Conservation (phyloP, 1,140 invertebrate species). For the Macrocentrus cingulum region DNA sequence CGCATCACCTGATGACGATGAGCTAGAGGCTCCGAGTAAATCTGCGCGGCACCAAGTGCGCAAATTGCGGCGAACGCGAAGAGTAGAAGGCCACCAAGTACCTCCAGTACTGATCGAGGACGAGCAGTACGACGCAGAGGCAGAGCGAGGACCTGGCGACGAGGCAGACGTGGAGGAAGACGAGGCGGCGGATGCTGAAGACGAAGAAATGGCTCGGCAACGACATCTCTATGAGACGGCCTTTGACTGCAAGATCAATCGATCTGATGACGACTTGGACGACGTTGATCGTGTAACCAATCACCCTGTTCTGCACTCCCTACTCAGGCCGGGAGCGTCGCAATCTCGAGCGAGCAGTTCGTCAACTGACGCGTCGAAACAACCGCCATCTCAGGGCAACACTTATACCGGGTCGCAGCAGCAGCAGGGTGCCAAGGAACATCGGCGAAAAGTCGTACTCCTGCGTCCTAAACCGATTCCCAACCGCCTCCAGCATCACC, state of each 20-base stretch:
- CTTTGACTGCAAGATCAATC: slow-evolving; percentile 82
- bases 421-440: slow-evolving; percentile 42
- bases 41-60: slow-evolving; percentile 54
- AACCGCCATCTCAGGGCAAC: slow-evolving; percentile 26
- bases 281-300: slow-evolving; percentile 79
- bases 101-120: slow-evolving; percentile 50
- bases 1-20: slow-evolving; percentile 63
- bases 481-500: slow-evolving; percentile 61
- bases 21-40: slow-evolving; percentile 57
- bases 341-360: slow-evolving; percentile 44
- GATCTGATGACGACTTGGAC: slow-evolving; percentile 79
- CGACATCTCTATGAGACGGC: slow-evolving; percentile 85
- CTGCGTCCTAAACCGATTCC: slow-evolving; percentile 63
- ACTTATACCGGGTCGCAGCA: slow-evolving; percentile 17
- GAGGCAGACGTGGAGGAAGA: slow-evolving; percentile 45
- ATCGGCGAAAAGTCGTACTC: slow-evolving; percentile 48
- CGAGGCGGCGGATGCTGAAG: slow-evolving; percentile 56
- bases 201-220: slow-evolving; percentile 68
- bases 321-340: slow-evolving; percentile 44
- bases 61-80: slow-evolving; percentile 56
- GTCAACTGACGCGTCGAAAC: slow-evolving; percentile 47
- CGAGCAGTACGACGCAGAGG: slow-evolving; percentile 31
- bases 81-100: slow-evolving; percentile 45
- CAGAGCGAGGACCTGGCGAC: slow-evolving; percentile 31
- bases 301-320: slow-evolving; percentile 72